phyloP scores from a whole-genome alignment of 1,140 invertebrate genomes.

The Ceratitis capitata region DNA sequence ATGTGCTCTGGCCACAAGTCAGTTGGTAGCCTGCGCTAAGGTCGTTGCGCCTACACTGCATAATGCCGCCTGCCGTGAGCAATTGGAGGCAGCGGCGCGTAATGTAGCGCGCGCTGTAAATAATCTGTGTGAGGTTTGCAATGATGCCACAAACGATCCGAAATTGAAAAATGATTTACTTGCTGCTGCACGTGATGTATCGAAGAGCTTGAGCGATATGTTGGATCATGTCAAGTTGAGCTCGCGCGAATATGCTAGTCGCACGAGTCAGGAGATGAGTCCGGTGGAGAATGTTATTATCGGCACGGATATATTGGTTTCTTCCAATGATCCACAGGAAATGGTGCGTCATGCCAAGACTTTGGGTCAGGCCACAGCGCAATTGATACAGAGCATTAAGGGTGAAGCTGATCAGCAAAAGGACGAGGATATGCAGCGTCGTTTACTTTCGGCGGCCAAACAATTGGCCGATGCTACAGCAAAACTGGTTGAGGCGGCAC shows the following conservation, averaged over 20 bases:
- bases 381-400: slow-evolving; percentile 93
- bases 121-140: slow-evolving; percentile 86
- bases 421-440: slow-evolving; percentile 88
- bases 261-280: slow-evolving; percentile 75
- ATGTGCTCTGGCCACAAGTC: slow-evolving; percentile 96
- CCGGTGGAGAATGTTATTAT: slow-evolving; percentile 90
- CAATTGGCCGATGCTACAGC: slow-evolving; percentile 95
- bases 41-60: slow-evolving; percentile 87
- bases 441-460: slow-evolving; percentile 91
- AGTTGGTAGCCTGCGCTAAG: slow-evolving; percentile 97
- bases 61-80: slow-evolving; percentile 92
- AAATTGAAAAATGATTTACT: slow-evolving; percentile 80
- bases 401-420: slow-evolving; percentile 88
- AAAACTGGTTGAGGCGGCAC: slow-evolving; percentile 94
- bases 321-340: slow-evolving; percentile 86
- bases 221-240: slow-evolving; percentile 86
- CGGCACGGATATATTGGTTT: slow-evolving; percentile 89
- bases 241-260: slow-evolving; percentile 68
- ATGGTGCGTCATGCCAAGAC: slow-evolving; percentile 95
- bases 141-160: slow-evolving; percentile 74
- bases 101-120: slow-evolving; percentile 95
- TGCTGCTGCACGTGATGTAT: slow-evolving; percentile 87
- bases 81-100: slow-evolving; percentile 90
- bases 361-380: slow-evolving; percentile 91
- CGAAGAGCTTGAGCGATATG: slow-evolving; percentile 88